Evolutionary conservation across 2,888 invertebrate genomes (phyloP).

Genomic region (Apamea anceps): DNA sequence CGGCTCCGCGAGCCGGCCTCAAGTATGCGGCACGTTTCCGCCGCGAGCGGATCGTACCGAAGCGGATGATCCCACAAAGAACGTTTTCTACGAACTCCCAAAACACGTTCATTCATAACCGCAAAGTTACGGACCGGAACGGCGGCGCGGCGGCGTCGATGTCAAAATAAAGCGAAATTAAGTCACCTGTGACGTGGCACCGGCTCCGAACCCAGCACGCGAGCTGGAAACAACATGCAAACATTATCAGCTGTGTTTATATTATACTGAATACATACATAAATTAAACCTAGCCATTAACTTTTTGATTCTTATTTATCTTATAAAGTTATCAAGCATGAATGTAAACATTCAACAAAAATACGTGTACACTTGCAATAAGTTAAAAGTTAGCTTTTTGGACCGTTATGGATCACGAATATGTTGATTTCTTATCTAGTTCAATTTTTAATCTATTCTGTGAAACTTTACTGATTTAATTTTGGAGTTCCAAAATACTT

Average conservation of each 20-base stretch:
- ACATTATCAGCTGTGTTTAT: slow-evolving; percentile 62
- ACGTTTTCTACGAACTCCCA: slow-evolving; percentile 79
- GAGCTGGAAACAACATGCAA: slow-evolving; percentile 45
- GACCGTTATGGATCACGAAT: slow-evolving; percentile 15
- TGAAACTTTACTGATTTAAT: slow-evolving; percentile 8
- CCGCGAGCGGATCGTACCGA: slow-evolving; percentile 65
- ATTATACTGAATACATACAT: slow-evolving; percentile 52
- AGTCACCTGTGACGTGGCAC: slow-evolving; percentile 72
- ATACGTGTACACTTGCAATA: slow-evolving; percentile 34
- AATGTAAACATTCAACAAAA: slow-evolving; percentile 61
- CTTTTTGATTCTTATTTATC: slow-evolving; percentile 53
- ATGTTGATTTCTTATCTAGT: slow-evolving; percentile 8
- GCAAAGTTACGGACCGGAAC: slow-evolving; percentile 78
- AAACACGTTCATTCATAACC: slow-evolving; percentile 83
- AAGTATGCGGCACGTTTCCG: slow-evolving; percentile 80
- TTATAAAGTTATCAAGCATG: slow-evolving; percentile 62
- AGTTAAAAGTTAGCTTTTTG: slow-evolving; percentile 20
- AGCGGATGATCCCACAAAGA: slow-evolving; percentile 76
- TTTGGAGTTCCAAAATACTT: background rate
- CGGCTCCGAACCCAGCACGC: slow-evolving; percentile 49
- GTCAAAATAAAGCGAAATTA: slow-evolving; percentile 78
- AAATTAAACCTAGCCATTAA: slow-evolving; percentile 47
- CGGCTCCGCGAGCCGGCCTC: slow-evolving; percentile 49
- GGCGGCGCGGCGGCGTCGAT: slow-evolving; percentile 69
- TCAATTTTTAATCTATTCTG: background rate